These are phyloP conservation scores for Ditula angustiorana DNA, from an alignment of 2,888 invertebrate genomes.

Conservation along the genomic window DNA sequence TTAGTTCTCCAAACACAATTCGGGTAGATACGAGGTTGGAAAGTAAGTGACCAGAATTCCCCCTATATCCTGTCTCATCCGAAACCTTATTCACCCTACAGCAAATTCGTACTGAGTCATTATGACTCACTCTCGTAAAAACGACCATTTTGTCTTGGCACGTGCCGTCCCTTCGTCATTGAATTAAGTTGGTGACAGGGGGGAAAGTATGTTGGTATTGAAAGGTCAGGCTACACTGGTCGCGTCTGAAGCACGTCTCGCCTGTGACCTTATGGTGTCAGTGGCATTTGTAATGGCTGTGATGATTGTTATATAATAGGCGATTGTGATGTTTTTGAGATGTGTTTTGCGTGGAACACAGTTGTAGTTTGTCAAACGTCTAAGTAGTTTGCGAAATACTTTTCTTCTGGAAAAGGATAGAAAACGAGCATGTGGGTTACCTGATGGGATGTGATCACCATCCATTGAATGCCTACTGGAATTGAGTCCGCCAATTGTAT, in stretches of 20 bases:
- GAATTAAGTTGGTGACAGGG: slow-evolving; percentile 20
- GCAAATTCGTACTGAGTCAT: slow-evolving; percentile 46
- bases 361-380: background rate
- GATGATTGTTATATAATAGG: slow-evolving; percentile 31
- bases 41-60: slow-evolving; percentile 22
- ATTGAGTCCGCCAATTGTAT: no score
- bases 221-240: slow-evolving; percentile 53
- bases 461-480: no score
- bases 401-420: no score
- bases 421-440: no score
- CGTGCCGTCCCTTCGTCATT: slow-evolving; percentile 47
- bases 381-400: no score
- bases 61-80: background rate
- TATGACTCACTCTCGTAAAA: slow-evolving; percentile 51
- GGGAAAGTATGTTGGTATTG: slow-evolving; percentile 49
- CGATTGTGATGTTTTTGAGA: slow-evolving; percentile 10
- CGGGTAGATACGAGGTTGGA: no score
- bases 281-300: slow-evolving; percentile 34
- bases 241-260: slow-evolving; percentile 66
- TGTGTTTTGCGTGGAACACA: background rate
- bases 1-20: no score
- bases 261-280: slow-evolving; percentile 46
- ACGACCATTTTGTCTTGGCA: slow-evolving; percentile 50
- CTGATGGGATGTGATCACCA: no score
- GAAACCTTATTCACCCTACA: slow-evolving; percentile 31